These are phyloP conservation scores for Falcaria lacertinaria DNA, from an alignment of 2,888 invertebrate genomes.

Conservation along the genomic window DNA sequence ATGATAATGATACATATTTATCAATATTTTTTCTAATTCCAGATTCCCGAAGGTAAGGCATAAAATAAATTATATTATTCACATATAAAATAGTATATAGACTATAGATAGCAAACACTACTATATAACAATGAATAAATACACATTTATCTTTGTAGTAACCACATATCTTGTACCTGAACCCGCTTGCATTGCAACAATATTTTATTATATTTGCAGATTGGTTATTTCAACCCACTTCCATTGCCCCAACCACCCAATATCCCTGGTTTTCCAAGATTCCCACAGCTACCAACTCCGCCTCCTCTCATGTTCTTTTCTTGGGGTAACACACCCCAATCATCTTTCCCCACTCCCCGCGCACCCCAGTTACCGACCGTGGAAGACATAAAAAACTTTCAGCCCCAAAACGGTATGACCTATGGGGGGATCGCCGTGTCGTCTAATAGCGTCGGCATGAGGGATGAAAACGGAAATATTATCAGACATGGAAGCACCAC, in stretches of 20 bases:
- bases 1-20: too few relatives aligned
- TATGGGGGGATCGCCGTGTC: conserved; percentile 28
- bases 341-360: background rate
- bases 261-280: background rate
- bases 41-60: too few relatives aligned
- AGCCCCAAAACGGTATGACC: conserved; percentile 23
- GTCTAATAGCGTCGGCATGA: conserved; percentile 6
- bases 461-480: conserved; percentile 29
- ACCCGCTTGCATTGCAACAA: too few relatives aligned
- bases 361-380: conserved; percentile 12
- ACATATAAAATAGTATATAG: too few relatives aligned
- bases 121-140: too few relatives aligned
- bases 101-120: too few relatives aligned
- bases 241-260: conserved; percentile 3
- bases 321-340: background rate
- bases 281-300: conserved; percentile 8
- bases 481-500: conserved; percentile 27
- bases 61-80: too few relatives aligned
- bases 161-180: too few relatives aligned
- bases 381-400: conserved; percentile 26
- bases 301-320: conserved; percentile 6
- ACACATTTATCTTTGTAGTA: too few relatives aligned
- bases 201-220: conserved; percentile 1
- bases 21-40: too few relatives aligned
- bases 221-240: conserved; percentile 2